phyloP scores from a whole-genome alignment of 2,888 invertebrate species.

The Capitulum mitella region DNA sequence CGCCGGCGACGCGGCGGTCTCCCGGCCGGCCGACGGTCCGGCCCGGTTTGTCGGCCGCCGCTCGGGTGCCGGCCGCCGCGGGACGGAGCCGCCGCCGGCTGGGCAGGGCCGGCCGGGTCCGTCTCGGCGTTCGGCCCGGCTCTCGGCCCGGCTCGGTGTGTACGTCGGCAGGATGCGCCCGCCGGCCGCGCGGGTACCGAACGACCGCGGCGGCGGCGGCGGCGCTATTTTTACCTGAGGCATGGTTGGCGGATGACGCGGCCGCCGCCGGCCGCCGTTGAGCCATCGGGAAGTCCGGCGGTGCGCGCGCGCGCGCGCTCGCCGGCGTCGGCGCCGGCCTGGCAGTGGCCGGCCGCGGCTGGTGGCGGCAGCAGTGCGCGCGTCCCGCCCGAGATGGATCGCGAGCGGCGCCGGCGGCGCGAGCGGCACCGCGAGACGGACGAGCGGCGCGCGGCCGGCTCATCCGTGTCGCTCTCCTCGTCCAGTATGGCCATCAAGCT shows the following conservation, averaged over 20 bases:
- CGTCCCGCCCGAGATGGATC: not conserved
- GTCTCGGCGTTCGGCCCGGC: not conserved
- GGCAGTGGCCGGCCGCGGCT: not conserved
- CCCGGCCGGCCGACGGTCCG: no score
- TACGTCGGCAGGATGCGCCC: not conserved
- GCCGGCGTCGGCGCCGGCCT: no score
- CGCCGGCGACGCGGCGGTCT: no score
- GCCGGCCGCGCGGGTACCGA: not conserved
- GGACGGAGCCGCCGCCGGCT: not conserved
- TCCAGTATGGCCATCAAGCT: conserved; percentile 19
- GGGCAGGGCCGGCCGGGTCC: not conserved
- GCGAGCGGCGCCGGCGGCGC: not conserved
- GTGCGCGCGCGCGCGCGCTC: no score
- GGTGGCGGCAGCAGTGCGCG: not conserved
- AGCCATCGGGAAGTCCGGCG: no score
- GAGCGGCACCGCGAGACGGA: not conserved
- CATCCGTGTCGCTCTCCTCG: not conserved
- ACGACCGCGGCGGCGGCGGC: not conserved
- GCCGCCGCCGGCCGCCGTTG: not conserved
- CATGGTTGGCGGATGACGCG: conserved; percentile 2
- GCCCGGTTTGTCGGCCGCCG: no score
- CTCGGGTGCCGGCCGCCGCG: not conserved
- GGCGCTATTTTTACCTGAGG: not conserved
- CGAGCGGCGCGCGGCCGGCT: not conserved
- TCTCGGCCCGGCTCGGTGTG: no score